Evolutionary conservation across 2,888 invertebrate species (phyloP), one percentile per base, ranked within the genome.

Genomic region (Mythimna lalbum): DNA sequence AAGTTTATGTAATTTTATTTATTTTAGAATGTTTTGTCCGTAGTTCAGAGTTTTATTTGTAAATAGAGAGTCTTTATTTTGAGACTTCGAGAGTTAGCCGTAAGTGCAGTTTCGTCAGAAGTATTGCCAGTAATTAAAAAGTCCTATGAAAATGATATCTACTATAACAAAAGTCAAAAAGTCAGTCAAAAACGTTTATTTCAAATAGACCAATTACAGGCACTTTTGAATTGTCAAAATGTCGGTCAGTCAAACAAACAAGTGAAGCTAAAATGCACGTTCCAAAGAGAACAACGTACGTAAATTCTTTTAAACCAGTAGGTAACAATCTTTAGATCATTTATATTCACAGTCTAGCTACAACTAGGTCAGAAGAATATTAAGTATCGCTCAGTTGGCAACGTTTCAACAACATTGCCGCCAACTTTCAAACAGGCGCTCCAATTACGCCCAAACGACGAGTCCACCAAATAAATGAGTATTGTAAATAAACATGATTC

Each of bases 321-420:
- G n/a, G n/a, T n/a, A 49, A 65, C 21, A 50, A 17, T 27, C 17
- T 17, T 43, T 7, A 19, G 4, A 39, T 57, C 0, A 53, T 60
- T 64, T 53, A 62, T 36, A 43, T 64, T n/a, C 19, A 17, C 49
- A 53, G 12, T 68, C 10, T 61, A 36, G 9, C 49, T 27, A 71
- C 52, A 68, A 82, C 31, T 82, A 57, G 80, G 76, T 73, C 80
- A 59, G 50, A 65, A 43, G 21, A 49, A 74, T 36, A 49, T 9
- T 9, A 74, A 43, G 39, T 43, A 17, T 12, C 5, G 57, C 39
- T 47, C 33, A 19, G 14, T 72, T 80, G 76, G 76, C 76, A 80
- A 5, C 57, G 33, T 66, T 43, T 43, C 43, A 49, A 62, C 69
- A 70, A 70, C 65, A 49, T 69, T 79, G 83, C 68, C 49, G 69